Conservation (phyloP, 2,888 invertebrate genomes). For the Xestobium rufovillosum region DNA sequence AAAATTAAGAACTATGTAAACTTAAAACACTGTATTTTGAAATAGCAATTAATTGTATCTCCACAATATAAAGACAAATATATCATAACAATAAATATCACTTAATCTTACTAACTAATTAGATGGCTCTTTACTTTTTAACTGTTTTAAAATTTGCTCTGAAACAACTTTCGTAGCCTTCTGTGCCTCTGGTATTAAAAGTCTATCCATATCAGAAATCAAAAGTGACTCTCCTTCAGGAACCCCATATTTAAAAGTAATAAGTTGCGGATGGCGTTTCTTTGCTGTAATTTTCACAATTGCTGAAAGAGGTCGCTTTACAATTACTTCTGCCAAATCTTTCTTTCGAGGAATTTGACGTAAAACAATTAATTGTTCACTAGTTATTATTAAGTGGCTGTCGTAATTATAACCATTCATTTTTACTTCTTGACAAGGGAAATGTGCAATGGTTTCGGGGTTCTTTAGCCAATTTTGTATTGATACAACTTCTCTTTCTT, state of each 20-base stretch:
- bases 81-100: constrained; percentile 3
- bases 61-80: constrained; percentile 5
- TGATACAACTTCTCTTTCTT: constrained; percentile 71
- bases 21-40: no score
- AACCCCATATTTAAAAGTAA: constrained; percentile 93
- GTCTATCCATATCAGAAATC: constrained; percentile 85
- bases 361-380: constrained; percentile 77
- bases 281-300: constrained; percentile 97
- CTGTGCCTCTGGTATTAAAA: constrained; percentile 85
- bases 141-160: constrained; percentile 71
- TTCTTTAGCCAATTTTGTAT: constrained; percentile 74
- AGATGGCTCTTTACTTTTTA: constrained; percentile 39
- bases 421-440: constrained; percentile 88
- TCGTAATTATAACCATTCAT: constrained; percentile 83
- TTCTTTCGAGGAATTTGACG: constrained; percentile 68
- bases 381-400: constrained; percentile 80
- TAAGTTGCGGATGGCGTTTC: constrained; percentile 89
- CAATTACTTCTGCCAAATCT: constrained; percentile 78
- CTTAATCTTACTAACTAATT: not conserved
- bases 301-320: constrained; percentile 78
- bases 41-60: no score
- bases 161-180: constrained; percentile 86
- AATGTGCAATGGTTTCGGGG: constrained; percentile 76
- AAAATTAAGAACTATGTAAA: no score
- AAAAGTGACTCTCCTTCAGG: constrained; percentile 71